These are phyloP conservation scores for Nemurella pictetii DNA, from an alignment of 2,888 invertebrate genomes.

Conservation along the genomic window DNA sequence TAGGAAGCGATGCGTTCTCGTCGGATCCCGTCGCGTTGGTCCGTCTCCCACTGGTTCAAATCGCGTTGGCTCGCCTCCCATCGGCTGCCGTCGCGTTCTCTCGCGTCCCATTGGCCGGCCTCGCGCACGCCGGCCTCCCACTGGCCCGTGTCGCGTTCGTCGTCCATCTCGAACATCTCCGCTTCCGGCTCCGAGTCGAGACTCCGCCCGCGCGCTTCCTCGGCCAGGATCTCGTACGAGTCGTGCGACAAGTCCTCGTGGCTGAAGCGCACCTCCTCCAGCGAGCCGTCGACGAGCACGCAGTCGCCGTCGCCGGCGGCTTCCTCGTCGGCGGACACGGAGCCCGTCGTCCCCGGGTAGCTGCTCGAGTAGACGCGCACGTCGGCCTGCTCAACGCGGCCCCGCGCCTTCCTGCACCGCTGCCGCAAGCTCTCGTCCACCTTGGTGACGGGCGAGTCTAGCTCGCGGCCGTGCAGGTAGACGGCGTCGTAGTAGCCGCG, in stretches of 20 bases:
- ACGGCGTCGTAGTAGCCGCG: conserved; percentile 39
- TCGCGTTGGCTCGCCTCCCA: background rate
- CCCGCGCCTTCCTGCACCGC: conserved; percentile 62
- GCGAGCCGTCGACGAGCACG: conserved; percentile 44
- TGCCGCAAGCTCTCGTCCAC: conserved; percentile 70
- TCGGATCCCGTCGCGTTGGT: background rate
- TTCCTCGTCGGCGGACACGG: conserved; percentile 65
- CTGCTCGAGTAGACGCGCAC: conserved; percentile 82
- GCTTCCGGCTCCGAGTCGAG: conserved; percentile 65
- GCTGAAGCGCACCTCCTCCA: conserved; percentile 54
- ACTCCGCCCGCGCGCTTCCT: conserved; percentile 61
- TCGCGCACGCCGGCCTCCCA: background rate
- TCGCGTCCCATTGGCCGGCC: background rate
- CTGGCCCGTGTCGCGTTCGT: conserved; percentile 46
- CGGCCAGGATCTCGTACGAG: conserved; percentile 82
- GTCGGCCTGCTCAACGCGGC: conserved; percentile 65
- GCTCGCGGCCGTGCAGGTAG: conserved; percentile 51
- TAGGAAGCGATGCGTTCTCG: too few species aligned
- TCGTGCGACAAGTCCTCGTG: conserved; percentile 88
- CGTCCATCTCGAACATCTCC: conserved; percentile 75
- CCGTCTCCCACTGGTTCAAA: background rate
- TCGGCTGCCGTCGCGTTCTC: background rate
- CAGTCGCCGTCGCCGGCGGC: conserved; percentile 57
- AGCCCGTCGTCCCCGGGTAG: conserved; percentile 77
- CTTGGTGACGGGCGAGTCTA: conserved; percentile 72